Base-by-base conservation (phyloP, 2,888 invertebrate genomes). In the Ditula angustiorana region DNA sequence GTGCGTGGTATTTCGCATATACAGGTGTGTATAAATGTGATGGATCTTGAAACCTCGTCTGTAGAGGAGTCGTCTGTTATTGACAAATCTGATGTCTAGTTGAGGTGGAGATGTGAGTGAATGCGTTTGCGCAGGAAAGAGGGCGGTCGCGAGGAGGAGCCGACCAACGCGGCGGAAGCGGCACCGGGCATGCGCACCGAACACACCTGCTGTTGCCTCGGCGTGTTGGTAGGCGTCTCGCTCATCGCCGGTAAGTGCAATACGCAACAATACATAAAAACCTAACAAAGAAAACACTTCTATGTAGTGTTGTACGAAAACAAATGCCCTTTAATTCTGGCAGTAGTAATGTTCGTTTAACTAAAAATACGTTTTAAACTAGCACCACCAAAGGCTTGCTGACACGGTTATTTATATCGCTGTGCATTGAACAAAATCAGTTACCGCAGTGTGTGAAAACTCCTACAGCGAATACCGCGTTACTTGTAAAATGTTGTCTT, bases 141-240 rank as follows among this genome's bases (percentile, higher is more conserved):
- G 91, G 91, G 91, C 88, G 91, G 89, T 80, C 85, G 84, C 85
- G 89, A 87, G 88, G 87, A 89, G 88, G 89, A 84, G 86, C 85
- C 90, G 76, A 86, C 90, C 86, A 85, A 84, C 83, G 83, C 85
- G 83, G 76, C 81, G 82, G 86, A 78, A 74, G 83, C 80, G 81
- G 80, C 79, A 66, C 83, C 80, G 73, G 79, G 86, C 75, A 83
- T 86, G 85, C 90, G 88, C 82, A 89, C 81, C 67, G 92, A 92
- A 76, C 91, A 90, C 80, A 87, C 90, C 73, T 92, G 93, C 86
- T 93, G 92, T 85, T 92, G 89, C 82, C 88, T 92, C 82, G 93
- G 89, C 82, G 87, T 91, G 79, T 86, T 93, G 85, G 88, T 93
- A 85, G 92, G 92, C 84, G 81, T 92, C 85, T 90, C 90, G 80